Evolutionary conservation across 2,888 invertebrate species (phyloP).

Genomic region (Mantis religiosa): DNA sequence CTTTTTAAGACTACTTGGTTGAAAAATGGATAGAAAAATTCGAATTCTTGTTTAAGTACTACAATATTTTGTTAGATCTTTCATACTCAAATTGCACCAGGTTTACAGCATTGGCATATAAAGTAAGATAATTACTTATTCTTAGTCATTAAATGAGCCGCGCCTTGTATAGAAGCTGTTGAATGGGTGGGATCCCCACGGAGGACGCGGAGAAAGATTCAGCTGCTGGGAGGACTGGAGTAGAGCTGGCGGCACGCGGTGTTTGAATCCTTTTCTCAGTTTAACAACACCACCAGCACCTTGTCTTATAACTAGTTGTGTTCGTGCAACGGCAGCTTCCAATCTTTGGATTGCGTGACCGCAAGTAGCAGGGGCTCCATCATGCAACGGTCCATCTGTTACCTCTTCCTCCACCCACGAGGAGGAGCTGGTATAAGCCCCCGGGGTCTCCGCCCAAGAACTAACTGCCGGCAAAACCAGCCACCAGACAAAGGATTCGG

Average conservation of each 20-base stretch:
- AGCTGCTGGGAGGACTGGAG: background rate
- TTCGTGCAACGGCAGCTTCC: conserved; percentile 6
- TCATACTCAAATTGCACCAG: too few relatives aligned
- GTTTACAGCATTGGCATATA: too few relatives aligned
- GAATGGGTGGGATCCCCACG: background rate
- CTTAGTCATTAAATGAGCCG: background rate
- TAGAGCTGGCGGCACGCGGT: background rate
- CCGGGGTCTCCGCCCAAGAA: background rate
- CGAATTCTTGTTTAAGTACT: too few relatives aligned
- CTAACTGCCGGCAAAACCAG: background rate
- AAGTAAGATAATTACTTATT: background rate
- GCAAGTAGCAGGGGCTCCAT: conserved; percentile 11
- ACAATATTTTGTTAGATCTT: too few relatives aligned
- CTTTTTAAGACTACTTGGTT: too few relatives aligned
- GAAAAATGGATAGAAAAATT: too few relatives aligned
- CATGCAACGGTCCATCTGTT: conserved; percentile 15
- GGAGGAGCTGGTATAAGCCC: background rate
- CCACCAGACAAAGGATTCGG: background rate
- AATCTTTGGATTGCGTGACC: conserved; percentile 12
- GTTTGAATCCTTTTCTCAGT: background rate
- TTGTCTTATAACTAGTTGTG: background rate
- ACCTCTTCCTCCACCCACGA: conserved; percentile 11
- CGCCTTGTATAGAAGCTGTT: background rate
- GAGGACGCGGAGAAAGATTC: background rate
- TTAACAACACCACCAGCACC: background rate